phyloP scores from a whole-genome alignment of 2,888 invertebrate genomes.

The Nemotelus pantherinus region DNA sequence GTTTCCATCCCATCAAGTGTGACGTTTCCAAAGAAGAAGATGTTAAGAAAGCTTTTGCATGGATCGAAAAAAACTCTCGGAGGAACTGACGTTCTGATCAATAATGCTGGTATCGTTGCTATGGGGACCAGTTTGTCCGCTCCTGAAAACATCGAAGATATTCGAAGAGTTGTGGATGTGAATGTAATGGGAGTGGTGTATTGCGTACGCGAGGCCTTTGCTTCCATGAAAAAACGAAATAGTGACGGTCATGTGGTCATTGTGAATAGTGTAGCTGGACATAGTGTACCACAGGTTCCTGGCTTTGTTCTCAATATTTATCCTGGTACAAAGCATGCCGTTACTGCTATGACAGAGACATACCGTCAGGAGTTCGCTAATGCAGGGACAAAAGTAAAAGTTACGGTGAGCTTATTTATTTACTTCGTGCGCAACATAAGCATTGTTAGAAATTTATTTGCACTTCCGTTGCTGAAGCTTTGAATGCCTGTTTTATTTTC shows the following conservation, averaged over 20 bases:
- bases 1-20: conserved; percentile 62
- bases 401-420: conserved; percentile 57
- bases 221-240: conserved; percentile 64
- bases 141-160: conserved; percentile 53
- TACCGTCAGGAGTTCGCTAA: conserved; percentile 61
- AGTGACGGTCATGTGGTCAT: conserved; percentile 67
- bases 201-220: conserved; percentile 66
- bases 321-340: conserved; percentile 59
- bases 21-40: conserved; percentile 68
- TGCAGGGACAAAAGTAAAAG: conserved; percentile 60
- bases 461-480: too few species aligned
- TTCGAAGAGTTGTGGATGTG: conserved; percentile 63
- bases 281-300: conserved; percentile 53
- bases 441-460: too few species aligned
- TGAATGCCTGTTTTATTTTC: too few species aligned
- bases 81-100: conserved; percentile 69
- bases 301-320: conserved; percentile 58
- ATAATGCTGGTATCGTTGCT: conserved; percentile 68
- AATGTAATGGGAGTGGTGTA: conserved; percentile 65
- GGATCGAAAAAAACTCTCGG: conserved; percentile 66
- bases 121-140: conserved; percentile 54
- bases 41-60: conserved; percentile 67
- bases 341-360: conserved; percentile 61
- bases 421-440: background rate
- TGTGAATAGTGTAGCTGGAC: conserved; percentile 63